phyloP scores from a whole-genome alignment of 1,140 invertebrate genomes.

The Drosophila micromelanica region DNA sequence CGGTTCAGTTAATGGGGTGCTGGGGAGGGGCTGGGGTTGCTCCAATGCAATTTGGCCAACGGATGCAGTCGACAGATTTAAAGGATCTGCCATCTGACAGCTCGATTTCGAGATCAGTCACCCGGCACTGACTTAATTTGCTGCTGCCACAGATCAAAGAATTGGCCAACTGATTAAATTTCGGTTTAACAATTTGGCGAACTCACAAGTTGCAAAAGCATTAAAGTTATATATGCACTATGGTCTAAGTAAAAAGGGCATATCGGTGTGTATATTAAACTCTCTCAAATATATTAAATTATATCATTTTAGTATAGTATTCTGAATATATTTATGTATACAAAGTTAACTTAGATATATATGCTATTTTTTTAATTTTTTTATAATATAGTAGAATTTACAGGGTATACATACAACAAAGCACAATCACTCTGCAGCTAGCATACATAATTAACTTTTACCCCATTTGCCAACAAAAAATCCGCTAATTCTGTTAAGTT shows the following conservation, averaged over 20 bases:
- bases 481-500: background rate
- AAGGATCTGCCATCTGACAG: constrained; percentile 49
- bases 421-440: no score
- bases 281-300: no score
- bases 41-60: constrained; percentile 9
- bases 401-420: no score
- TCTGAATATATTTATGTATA: no score
- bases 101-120: constrained; percentile 31
- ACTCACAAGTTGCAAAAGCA: constrained; percentile 3
- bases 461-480: background rate
- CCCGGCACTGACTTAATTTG: background rate
- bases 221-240: background rate
- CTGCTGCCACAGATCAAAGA: constrained; percentile 31
- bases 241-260: background rate
- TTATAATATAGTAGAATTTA: no score
- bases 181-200: background rate
- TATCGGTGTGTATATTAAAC: no score
- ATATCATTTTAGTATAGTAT: no score
- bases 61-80: constrained; percentile 39
- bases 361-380: no score
- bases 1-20: background rate
- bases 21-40: background rate
- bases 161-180: constrained; percentile 27
- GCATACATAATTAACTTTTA: background rate
- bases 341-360: no score